Percentiles rank a stretch among this genome's conserved stretches.
phyloP scores from a whole-genome alignment of 2,888 invertebrate genomes.

The Belgica antarctica region DNA sequence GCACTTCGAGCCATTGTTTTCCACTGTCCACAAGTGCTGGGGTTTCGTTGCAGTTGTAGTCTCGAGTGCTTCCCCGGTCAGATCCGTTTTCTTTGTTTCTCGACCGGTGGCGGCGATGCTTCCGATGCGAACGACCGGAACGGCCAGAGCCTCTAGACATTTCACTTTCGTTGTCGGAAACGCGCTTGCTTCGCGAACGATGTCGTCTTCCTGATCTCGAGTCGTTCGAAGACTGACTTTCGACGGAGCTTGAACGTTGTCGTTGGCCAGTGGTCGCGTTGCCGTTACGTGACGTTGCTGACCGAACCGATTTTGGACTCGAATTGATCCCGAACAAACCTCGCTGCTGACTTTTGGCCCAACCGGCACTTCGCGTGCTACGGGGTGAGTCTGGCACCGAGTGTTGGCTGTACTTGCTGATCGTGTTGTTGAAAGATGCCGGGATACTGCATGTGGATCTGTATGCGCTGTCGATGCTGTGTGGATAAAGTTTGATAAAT shows the following conservation, averaged over 20 bases:
- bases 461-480: conserved; percentile 57
- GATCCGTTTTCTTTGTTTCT: conserved; percentile 70
- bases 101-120: conserved; percentile 70
- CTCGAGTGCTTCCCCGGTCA: conserved; percentile 65
- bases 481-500: conserved; percentile 31
- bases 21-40: conserved; percentile 82
- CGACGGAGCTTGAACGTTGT: conserved; percentile 74
- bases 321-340: conserved; percentile 75
- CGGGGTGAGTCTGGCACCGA: conserved; percentile 68
- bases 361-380: conserved; percentile 79
- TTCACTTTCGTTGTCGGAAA: conserved; percentile 89
- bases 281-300: conserved; percentile 56
- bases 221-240: conserved; percentile 87
- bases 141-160: conserved; percentile 80
- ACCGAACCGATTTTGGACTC: conserved; percentile 78
- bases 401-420: conserved; percentile 47
- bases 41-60: conserved; percentile 47
- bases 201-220: conserved; percentile 75
- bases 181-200: conserved; percentile 74
- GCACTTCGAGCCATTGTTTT: conserved; percentile 84
- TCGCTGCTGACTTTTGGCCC: conserved; percentile 71
- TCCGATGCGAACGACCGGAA: conserved; percentile 74
- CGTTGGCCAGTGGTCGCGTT: conserved; percentile 24
- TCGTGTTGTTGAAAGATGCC: conserved; percentile 51
- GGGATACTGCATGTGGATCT: conserved; percentile 58